Evolutionary conservation across 2,797 vertebrate species (phyloP), one percentile per base, ranked within the genome.

Genomic region (Helostoma temminkii): DNA sequence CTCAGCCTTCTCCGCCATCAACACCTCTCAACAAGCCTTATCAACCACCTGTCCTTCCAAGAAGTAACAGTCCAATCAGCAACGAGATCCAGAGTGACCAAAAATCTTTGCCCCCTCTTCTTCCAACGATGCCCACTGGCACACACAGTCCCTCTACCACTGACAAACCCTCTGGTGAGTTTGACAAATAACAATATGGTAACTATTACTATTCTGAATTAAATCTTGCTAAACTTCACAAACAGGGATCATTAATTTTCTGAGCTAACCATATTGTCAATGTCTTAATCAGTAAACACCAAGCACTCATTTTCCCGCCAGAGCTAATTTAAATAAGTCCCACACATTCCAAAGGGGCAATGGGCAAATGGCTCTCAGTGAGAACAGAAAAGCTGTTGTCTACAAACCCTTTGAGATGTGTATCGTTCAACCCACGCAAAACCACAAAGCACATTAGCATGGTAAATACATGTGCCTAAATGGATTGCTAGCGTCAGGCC

Each of bases 31-130:
- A 88, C 77, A 95, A 91, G 75, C 92, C 93, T 45, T 95, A 94
- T 83, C 95, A 95, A 66, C 95, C 96, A 3, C 95, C 96, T 25
- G 91, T 91, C 54, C 93, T 93, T 49, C 96, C 95, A 72, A 95
- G 95, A 26, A 91, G 93, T 45, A 96, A 89, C 84, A 96, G 96
- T 59, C 96, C 98, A 79, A 97, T 99, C 86, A 99, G 96, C 88
- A 98, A 98, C 0, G 97, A 99, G 92, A 98, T 99, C 84, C 98
- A 99, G 85, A 97, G 96, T 9, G 98, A 99, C 81, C 98, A 96
- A 59, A 98, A 99, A 88, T 93, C 95, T 72, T 88, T 95, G 9
- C 94, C 94, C 3, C 95, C 94, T 3, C 88, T 95, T 19, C 88
- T 96, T 73, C 96, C 97, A 49, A 98, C 97, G 2, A 98, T 99